Evolutionary conservation across 2,888 invertebrate genomes (phyloP).

Genomic region (Ditula angustiorana): DNA sequence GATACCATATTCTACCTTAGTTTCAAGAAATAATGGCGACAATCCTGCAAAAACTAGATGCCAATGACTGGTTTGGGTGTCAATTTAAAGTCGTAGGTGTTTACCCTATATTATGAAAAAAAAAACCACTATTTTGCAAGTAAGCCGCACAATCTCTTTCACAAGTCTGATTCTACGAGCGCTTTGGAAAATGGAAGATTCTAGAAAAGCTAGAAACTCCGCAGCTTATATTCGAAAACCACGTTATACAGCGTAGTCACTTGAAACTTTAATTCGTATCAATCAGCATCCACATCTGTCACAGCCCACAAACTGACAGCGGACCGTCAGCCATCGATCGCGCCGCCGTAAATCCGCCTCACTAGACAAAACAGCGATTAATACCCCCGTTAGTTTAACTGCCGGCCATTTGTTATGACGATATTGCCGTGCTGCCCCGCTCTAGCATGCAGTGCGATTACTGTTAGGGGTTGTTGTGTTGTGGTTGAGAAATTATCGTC

Average conservation of each 20-base stretch:
- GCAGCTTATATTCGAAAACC: too few relatives aligned
- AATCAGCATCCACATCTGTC: slow-evolving; percentile 34
- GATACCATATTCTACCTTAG: too few relatives aligned
- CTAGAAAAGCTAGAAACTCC: too few relatives aligned
- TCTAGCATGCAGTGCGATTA: slow-evolving; percentile 29
- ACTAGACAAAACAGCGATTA: slow-evolving; percentile 79
- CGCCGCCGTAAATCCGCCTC: slow-evolving; percentile 54
- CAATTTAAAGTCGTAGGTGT: too few relatives aligned
- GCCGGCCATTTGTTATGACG: slow-evolving; percentile 65
- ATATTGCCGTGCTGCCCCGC: slow-evolving; percentile 51
- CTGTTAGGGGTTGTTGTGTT: slow-evolving; percentile 23
- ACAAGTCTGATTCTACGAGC: too few relatives aligned
- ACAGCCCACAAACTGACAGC: slow-evolving; percentile 38
- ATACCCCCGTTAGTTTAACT: slow-evolving; percentile 75
- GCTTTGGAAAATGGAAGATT: too few relatives aligned
- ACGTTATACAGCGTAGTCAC: background rate
- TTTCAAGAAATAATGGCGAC: too few relatives aligned
- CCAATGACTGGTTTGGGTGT: too few relatives aligned
- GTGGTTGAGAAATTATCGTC: background rate
- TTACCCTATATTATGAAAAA: too few relatives aligned
- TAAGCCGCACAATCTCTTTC: too few relatives aligned
- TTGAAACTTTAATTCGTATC: slow-evolving; percentile 18
- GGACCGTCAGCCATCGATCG: slow-evolving; percentile 40
- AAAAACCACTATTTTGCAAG: too few relatives aligned
- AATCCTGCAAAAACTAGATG: too few relatives aligned